Evolutionary conservation across 2,888 invertebrate genomes (phyloP).

Genomic region (Litoditis marina): DNA sequence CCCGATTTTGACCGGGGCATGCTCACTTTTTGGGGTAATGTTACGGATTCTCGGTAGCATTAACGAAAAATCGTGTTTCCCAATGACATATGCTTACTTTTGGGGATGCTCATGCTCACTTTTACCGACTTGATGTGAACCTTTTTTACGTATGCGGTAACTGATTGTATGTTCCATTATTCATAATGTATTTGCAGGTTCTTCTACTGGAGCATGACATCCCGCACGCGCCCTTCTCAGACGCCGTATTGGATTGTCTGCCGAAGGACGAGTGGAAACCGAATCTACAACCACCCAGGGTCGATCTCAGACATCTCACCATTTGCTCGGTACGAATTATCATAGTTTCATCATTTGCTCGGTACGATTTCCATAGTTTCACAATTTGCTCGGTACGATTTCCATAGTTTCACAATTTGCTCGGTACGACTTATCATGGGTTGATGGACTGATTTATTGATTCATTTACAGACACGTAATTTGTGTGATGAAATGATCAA

Average conservation of each 20-base stretch:
- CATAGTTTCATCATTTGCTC: neutral
- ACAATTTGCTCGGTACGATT: neutral
- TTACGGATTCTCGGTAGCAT: no score
- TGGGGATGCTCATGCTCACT: no score
- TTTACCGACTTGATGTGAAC: no score
- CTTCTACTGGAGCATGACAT: conserved; percentile 92
- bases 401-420: neutral
- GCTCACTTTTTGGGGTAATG: no score
- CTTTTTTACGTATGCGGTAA: neutral
- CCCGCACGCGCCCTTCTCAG: conserved; percentile 90
- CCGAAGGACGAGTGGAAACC: conserved; percentile 69
- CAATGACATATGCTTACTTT: no score
- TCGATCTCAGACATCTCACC: conserved; percentile 79
- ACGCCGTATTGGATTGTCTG: conserved; percentile 84
- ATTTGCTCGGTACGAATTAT: conserved; percentile 69
- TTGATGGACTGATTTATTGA: no score
- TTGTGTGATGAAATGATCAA: no score
- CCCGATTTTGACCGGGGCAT: no score
- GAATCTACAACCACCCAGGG: conserved; percentile 68
- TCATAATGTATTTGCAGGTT: no score
- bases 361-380: neutral
- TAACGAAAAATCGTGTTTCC: no score
- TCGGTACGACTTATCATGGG: no score
- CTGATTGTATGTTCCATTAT: neutral
- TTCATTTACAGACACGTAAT: no score